Percentiles rank a stretch among this genome's conserved stretches.
Conservation (phyloP, 1,140 invertebrate genomes). For the Drosophila teissieri region DNA sequence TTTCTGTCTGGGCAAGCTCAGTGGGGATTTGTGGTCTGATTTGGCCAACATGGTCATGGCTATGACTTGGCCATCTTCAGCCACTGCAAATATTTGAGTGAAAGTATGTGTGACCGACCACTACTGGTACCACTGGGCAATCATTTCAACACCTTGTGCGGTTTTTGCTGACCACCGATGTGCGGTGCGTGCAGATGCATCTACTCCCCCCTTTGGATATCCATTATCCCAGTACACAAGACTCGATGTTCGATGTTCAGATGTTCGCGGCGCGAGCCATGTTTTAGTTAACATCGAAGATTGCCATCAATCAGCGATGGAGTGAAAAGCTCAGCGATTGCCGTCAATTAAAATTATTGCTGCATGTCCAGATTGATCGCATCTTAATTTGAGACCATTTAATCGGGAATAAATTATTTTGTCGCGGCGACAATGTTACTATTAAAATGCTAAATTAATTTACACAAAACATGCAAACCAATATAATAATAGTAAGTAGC, state of each 20-base stretch:
- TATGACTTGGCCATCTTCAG: constrained; percentile 30
- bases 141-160: constrained; percentile 62
- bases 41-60: constrained; percentile 56
- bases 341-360: constrained; percentile 41
- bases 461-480: not conserved
- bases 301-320: constrained; percentile 46
- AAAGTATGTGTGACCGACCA: constrained; percentile 57
- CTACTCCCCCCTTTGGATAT: not conserved
- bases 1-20: constrained; percentile 26
- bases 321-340: constrained; percentile 37
- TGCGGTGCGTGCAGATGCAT: constrained; percentile 19
- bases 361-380: constrained; percentile 13
- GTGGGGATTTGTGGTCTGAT: constrained; percentile 63
- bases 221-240: constrained; percentile 1
- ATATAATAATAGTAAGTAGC: too few relatives aligned
- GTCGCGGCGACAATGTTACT: not conserved
- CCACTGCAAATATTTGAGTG: constrained; percentile 75
- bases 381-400: constrained; percentile 39
- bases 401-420: constrained; percentile 40
- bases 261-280: constrained; percentile 35
- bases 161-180: constrained; percentile 23
- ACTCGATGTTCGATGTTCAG: not conserved
- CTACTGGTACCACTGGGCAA: constrained; percentile 7
- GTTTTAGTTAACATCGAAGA: constrained; percentile 37
- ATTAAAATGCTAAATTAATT: not conserved